Conservation (phyloP, 2,888 invertebrate species). For the Cloeon dipterum region DNA sequence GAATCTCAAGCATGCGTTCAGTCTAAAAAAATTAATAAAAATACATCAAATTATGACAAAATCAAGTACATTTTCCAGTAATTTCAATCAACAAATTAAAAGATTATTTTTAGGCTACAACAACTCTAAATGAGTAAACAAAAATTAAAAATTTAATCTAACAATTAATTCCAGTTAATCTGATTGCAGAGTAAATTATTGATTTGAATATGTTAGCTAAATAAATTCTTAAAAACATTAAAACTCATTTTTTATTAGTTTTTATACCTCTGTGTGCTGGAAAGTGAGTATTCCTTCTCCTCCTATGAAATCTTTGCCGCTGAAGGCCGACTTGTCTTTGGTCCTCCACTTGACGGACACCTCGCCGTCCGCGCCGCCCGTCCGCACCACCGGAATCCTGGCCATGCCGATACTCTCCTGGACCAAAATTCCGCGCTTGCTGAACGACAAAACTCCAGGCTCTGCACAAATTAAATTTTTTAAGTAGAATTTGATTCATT, state of each 20-base stretch:
- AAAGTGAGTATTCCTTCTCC: conserved; percentile 23
- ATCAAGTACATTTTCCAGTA: neutral
- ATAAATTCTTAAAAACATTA: neutral
- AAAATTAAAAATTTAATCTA: neutral
- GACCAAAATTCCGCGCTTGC: conserved; percentile 26
- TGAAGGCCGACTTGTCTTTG: conserved; percentile 27
- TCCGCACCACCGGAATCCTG: conserved; percentile 21
- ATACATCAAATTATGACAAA: neutral
- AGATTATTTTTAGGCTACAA: neutral
- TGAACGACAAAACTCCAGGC: conserved; percentile 27
- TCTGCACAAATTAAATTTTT: conserved; percentile 15
- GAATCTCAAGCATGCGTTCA: conserved; percentile 24
- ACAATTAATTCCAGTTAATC: neutral
- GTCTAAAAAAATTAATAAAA: conserved; percentile 14
- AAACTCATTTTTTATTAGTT: neutral
- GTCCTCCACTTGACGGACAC: conserved; percentile 26
- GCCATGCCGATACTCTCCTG: conserved; percentile 27
- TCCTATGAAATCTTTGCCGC: conserved; percentile 25
- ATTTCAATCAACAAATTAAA: neutral
- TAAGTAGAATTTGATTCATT: neutral
- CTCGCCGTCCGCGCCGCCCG: conserved; percentile 27
- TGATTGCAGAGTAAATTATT: too few species aligned
- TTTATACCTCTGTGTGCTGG: conserved; percentile 19
- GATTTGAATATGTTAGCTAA: too few species aligned
- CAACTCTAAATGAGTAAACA: neutral